phyloP scores from a whole-genome alignment of 2,113 vertebrate genomes.

The Nycticorax nycticorax region DNA sequence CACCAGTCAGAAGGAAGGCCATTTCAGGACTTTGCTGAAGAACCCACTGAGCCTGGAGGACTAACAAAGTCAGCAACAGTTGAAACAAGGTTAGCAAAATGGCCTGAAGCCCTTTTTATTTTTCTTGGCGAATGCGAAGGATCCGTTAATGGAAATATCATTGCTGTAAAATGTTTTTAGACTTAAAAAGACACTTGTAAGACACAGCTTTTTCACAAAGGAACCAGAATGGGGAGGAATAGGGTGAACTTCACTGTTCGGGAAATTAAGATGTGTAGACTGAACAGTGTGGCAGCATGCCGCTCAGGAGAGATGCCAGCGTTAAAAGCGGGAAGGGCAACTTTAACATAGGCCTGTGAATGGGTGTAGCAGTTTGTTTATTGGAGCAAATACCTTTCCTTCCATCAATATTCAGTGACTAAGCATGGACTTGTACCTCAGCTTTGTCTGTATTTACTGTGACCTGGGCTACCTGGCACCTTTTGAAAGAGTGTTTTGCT shows the following conservation, averaged over 20 bases:
- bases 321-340: background rate
- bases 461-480: background rate
- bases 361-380: background rate
- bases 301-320: background rate
- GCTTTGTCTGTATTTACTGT: background rate
- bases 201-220: background rate
- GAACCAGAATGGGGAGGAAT: background rate
- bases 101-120: background rate
- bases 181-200: background rate
- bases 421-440: background rate
- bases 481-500: background rate
- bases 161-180: background rate
- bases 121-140: background rate
- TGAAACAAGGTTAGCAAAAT: background rate
- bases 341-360: background rate
- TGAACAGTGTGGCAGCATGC: background rate
- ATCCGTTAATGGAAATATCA: background rate
- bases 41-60: background rate
- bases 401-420: background rate
- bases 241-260: background rate
- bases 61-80: background rate
- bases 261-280: background rate
- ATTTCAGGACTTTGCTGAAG: constrained; percentile 26
- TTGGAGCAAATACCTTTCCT: background rate
- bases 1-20: constrained; percentile 4